Conservation (phyloP, 2,888 invertebrate species). For the Coleophora flavipennella region DNA sequence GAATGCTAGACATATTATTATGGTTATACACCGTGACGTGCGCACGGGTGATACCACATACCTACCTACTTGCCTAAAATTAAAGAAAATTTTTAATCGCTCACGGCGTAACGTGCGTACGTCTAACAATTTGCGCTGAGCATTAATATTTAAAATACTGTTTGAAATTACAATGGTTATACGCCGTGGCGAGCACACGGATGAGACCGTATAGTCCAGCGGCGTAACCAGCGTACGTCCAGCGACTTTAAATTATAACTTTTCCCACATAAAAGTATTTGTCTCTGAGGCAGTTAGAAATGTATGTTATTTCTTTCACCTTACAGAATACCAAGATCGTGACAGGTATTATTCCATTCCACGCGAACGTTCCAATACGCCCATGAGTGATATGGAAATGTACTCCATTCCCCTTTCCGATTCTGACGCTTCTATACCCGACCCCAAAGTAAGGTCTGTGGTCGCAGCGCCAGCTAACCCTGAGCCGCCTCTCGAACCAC, state of each 20-base stretch:
- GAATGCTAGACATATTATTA: too few species aligned
- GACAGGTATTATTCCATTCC: neutral
- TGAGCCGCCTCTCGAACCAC: neutral
- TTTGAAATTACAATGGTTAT: too few species aligned
- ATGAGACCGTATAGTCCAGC: too few species aligned
- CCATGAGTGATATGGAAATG: neutral
- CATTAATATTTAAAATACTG: too few species aligned
- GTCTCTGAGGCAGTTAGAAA: too few species aligned
- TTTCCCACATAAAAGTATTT: too few species aligned
- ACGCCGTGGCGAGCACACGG: too few species aligned
- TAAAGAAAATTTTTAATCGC: too few species aligned
- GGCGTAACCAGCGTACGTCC: conserved; percentile 5
- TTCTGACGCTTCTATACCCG: neutral
- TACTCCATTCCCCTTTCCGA: neutral
- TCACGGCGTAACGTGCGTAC: too few species aligned
- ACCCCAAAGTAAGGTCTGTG: neutral
- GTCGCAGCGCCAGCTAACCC: neutral
- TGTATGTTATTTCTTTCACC: neutral
- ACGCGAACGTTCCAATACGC: neutral
- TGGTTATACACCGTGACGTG: conserved; percentile 6
- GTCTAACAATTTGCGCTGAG: too few species aligned
- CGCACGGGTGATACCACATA: conserved; percentile 3
- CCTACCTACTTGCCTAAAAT: too few species aligned
- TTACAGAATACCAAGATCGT: neutral
- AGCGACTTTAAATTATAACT: conserved; percentile 1